These are phyloP conservation scores for Pungitius pungitius DNA, from an alignment of 2,113 vertebrate species.

Conservation along the genomic window DNA sequence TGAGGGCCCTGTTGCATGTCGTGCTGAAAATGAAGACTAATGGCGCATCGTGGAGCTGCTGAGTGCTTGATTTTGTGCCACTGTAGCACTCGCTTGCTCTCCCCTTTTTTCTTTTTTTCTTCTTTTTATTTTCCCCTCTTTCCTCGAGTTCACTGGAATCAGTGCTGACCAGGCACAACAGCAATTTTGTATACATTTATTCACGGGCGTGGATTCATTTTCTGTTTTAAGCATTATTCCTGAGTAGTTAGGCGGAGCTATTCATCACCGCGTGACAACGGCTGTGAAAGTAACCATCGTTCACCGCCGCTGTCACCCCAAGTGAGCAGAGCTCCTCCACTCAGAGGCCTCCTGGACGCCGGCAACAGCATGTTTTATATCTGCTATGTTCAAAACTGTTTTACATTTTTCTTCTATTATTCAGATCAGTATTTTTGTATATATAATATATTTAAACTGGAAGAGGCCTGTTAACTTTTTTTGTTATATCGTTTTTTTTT, in stretches of 20 bases:
- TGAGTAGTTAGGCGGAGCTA: constrained; percentile 51
- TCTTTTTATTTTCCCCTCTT: constrained; percentile 12
- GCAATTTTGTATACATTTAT: constrained; percentile 77
- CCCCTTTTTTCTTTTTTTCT: neutral
- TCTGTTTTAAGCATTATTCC: constrained; percentile 75
- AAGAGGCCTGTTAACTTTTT: neutral
- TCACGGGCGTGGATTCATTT: constrained; percentile 70
- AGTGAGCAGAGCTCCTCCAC: constrained; percentile 37
- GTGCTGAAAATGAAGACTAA: constrained; percentile 84
- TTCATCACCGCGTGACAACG: constrained; percentile 77
- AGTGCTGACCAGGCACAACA: constrained; percentile 76
- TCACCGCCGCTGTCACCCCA: constrained; percentile 44
- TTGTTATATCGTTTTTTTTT: neutral
- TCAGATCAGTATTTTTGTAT: constrained; percentile 15
- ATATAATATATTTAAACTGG: neutral
- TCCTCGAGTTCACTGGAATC: constrained; percentile 63
- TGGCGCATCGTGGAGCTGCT: constrained; percentile 75
- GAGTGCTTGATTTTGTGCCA: constrained; percentile 77
- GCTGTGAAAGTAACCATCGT: constrained; percentile 50
- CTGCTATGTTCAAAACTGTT: neutral
- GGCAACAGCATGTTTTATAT: constrained; percentile 17
- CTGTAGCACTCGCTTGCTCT: constrained; percentile 27
- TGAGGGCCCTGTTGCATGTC: constrained; percentile 80
- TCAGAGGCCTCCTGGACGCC: constrained; percentile 13
- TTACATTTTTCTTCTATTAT: neutral